Evolutionary conservation across 2,113 vertebrate genomes (phyloP).

Genomic region (Crypturellus undulatus): DNA sequence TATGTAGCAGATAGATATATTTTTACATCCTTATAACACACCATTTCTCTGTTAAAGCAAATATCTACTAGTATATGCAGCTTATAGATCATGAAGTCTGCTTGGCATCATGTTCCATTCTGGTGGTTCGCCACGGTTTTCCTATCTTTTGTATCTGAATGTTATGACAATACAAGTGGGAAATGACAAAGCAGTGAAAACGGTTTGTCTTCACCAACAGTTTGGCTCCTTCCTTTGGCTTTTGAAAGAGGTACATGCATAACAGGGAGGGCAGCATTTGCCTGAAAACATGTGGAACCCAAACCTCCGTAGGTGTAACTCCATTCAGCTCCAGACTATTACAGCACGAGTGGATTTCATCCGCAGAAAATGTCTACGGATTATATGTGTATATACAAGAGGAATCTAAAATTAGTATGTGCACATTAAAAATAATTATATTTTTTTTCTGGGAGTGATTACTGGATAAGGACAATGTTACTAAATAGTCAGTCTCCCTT

Average conservation of each 20-base stretch:
- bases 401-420: background rate
- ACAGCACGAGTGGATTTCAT: background rate
- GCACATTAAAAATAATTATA: background rate
- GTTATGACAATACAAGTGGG: background rate
- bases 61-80: rapidly evolving
- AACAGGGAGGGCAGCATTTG: background rate
- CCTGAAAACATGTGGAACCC: background rate
- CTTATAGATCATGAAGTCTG: background rate
- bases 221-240: background rate
- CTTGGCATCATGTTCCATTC: background rate
- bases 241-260: background rate
- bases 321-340: background rate
- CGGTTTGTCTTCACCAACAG: background rate
- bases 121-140: background rate
- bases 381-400: background rate
- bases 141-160: background rate
- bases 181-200: background rate
- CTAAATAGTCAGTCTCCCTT: background rate
- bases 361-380: background rate
- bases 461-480: background rate
- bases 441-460: background rate
- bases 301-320: background rate
- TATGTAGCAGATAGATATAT: background rate
- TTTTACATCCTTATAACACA: background rate
- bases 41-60: background rate